Conservation (phyloP, 2,888 invertebrate genomes). For the Microctonus aethiopoides region DNA sequence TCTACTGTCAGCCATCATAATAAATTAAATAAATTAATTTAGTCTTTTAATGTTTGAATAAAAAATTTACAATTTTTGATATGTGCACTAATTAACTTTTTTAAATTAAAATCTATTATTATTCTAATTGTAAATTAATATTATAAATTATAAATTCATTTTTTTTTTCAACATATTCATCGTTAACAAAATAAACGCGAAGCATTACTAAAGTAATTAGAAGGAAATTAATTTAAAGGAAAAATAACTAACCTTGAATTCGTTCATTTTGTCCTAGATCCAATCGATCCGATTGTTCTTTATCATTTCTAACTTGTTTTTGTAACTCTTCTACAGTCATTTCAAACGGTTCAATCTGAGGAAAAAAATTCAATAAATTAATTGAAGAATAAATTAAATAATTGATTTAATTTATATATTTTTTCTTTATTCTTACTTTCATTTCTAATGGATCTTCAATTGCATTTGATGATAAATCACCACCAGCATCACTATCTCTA, state of each 20-base stretch:
- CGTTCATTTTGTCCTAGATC: conserved; percentile 53
- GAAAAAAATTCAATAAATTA: neutral
- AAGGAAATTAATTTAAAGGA: neutral
- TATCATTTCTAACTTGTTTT: conserved; percentile 42
- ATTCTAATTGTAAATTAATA: no score
- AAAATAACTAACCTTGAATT: conserved; percentile 54
- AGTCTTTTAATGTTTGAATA: no score
- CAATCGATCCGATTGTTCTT: conserved; percentile 53
- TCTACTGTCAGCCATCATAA: no score
- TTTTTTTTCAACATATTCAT: no score
- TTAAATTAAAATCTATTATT: no score
- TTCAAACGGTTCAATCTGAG: conserved; percentile 60
- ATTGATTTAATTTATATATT: neutral
- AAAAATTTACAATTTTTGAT: no score
- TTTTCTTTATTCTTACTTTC: conserved; percentile 50
- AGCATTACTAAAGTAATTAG: no score
- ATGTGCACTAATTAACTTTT: no score
- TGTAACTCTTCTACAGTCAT: conserved; percentile 53
- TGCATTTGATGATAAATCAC: conserved; percentile 50
- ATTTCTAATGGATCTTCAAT: conserved; percentile 58
- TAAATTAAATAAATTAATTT: no score
- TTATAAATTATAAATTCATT: no score
- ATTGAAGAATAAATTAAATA: neutral
- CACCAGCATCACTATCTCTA: conserved; percentile 48
- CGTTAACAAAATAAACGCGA: no score